These are phyloP conservation scores for Campoplex capitator DNA, from an alignment of 2,888 invertebrate genomes.

Conservation along the genomic window DNA sequence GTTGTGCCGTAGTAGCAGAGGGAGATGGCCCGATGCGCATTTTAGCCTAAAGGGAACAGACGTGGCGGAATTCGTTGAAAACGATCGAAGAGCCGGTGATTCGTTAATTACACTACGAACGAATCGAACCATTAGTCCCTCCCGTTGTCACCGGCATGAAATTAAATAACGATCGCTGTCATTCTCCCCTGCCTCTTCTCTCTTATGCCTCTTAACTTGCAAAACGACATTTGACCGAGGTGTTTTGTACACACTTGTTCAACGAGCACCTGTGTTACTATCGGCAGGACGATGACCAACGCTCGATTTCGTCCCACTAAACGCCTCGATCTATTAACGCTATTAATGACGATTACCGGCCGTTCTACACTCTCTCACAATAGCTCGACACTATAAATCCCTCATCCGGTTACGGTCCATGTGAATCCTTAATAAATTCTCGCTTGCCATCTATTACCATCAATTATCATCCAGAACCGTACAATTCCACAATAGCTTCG, in stretches of 20 bases:
- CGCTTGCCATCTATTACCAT: not conserved
- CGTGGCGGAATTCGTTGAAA: slow-evolving; percentile 30
- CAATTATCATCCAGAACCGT: slow-evolving; percentile 8
- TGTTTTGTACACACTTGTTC: not conserved
- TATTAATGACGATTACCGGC: slow-evolving; percentile 56
- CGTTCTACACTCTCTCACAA: slow-evolving; percentile 5
- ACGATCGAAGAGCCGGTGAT: slow-evolving; percentile 60
- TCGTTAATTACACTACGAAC: slow-evolving; percentile 56
- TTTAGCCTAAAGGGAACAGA: slow-evolving; percentile 13
- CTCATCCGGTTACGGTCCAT: not conserved
- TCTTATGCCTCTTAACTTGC: not conserved
- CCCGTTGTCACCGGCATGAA: slow-evolving; percentile 44
- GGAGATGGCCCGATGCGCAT: not conserved
- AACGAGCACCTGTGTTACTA: not conserved
- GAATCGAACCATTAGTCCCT: slow-evolving; percentile 55
- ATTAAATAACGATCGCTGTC: slow-evolving; percentile 61
- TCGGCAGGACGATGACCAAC: not conserved
- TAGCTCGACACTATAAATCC: not conserved
- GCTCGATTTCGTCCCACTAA: slow-evolving; percentile 33
- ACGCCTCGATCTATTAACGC: slow-evolving; percentile 50
- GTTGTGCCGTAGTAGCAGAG: not conserved
- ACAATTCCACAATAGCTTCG: slow-evolving; percentile 1
- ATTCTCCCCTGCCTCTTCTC: not conserved
- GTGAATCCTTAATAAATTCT: not conserved
- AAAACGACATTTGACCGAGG: slow-evolving; percentile 12